phyloP scores from a whole-genome alignment of 2,113 vertebrate species.

The Ailuropoda melanoleuca region DNA sequence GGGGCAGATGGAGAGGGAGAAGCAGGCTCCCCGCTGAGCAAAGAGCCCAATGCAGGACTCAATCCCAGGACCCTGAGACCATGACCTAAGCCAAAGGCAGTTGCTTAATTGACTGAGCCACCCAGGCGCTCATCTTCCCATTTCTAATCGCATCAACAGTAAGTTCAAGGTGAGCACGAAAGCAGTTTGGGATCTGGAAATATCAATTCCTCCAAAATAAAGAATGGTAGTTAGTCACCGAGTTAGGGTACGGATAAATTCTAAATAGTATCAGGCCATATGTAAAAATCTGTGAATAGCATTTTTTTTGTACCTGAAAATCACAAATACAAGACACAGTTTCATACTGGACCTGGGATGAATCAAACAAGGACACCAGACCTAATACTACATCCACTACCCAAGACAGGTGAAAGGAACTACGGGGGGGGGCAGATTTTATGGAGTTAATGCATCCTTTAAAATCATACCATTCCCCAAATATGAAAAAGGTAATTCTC shows the following conservation, averaged over 20 bases:
- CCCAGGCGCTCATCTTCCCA: not conserved
- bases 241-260: not conserved
- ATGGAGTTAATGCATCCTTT: conserved; percentile 35
- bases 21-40: not conserved
- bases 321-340: not conserved
- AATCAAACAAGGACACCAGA: not conserved
- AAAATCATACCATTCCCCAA: conserved; percentile 42
- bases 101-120: not conserved
- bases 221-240: not conserved
- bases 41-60: not conserved
- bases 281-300: not conserved
- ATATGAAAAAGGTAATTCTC: conserved; percentile 38
- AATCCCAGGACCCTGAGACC: not conserved
- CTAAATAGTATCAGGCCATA: not conserved
- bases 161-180: not conserved
- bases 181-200: not conserved
- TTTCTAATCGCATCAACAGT: not conserved
- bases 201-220: not conserved
- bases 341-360: not conserved
- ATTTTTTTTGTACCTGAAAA: not conserved
- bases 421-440: not conserved
- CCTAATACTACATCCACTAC: not conserved
- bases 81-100: not conserved
- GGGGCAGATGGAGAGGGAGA: not conserved
- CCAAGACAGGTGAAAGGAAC: not conserved